These are phyloP conservation scores for Noturus placidus DNA, from an alignment of 2,113 vertebrate species.

Conservation along the genomic window DNA sequence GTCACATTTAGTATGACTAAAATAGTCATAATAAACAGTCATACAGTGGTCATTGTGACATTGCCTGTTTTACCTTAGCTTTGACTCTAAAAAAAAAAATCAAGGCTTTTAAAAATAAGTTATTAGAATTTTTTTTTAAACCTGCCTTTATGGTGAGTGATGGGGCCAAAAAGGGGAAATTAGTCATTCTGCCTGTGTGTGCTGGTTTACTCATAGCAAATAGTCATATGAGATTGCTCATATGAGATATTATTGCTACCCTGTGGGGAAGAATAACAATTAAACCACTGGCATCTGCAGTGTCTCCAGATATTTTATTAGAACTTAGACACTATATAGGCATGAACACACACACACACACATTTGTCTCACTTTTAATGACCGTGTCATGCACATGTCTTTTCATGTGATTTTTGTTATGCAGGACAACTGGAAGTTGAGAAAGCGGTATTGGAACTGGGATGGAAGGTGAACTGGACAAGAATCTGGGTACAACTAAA, in stretches of 20 bases:
- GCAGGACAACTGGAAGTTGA: conserved; percentile 7
- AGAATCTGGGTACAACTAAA: background rate
- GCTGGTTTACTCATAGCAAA: background rate
- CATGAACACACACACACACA: background rate
- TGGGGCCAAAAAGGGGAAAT: background rate
- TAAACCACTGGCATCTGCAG: background rate
- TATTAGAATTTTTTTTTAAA: background rate
- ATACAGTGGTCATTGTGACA: background rate
- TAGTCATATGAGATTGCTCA: background rate
- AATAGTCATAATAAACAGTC: no score
- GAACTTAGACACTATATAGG: background rate
- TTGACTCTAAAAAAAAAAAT: no score
- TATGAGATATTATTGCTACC: background rate
- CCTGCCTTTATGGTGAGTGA: background rate
- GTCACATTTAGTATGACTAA: background rate
- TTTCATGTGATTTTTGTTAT: background rate
- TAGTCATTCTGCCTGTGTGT: background rate
- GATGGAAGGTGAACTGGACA: background rate
- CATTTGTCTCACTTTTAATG: background rate
- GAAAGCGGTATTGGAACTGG: background rate
- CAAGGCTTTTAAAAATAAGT: no score
- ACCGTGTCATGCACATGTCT: background rate
- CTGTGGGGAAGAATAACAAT: background rate
- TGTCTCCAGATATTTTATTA: background rate
- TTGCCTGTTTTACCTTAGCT: background rate